Conservation (phyloP, 2,113 vertebrate genomes). For the Hypocryptadius cinnamomeus region DNA sequence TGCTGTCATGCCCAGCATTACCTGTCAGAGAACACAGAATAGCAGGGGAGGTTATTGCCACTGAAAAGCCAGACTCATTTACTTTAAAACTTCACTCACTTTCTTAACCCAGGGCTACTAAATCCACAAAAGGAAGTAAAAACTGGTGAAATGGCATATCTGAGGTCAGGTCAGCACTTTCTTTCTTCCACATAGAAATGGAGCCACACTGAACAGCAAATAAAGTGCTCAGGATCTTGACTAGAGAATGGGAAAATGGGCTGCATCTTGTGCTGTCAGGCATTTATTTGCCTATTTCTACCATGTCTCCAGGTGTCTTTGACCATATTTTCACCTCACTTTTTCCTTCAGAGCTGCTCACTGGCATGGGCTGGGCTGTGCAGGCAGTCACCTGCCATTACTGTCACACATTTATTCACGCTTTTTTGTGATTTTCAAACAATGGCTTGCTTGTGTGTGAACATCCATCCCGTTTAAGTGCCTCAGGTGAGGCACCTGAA, state of each 20-base stretch:
- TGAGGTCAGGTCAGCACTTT: background rate
- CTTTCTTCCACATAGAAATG: background rate
- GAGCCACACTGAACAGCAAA: background rate
- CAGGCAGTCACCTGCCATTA: background rate
- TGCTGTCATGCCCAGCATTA: background rate
- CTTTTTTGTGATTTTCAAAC: background rate
- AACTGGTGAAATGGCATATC: background rate
- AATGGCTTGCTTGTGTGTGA: background rate
- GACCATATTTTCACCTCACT: background rate
- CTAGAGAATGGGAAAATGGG: background rate
- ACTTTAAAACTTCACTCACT: background rate
- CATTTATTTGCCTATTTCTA: background rate
- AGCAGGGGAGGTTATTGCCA: background rate
- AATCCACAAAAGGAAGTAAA: background rate
- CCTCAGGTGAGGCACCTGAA: background rate
- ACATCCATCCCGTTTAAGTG: background rate
- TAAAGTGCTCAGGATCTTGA: background rate
- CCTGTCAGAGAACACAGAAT: background rate
- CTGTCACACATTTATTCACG: background rate
- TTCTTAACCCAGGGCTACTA: background rate
- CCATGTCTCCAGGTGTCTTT: background rate
- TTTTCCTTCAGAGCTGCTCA: background rate
- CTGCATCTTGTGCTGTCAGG: background rate
- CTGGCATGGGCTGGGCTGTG: background rate
- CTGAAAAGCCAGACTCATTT: background rate